Percentiles rank a stretch among this genome's conserved stretches.
These are phyloP conservation scores for Autographa gamma DNA, from an alignment of 2,888 invertebrate species.

Conservation along the genomic window DNA sequence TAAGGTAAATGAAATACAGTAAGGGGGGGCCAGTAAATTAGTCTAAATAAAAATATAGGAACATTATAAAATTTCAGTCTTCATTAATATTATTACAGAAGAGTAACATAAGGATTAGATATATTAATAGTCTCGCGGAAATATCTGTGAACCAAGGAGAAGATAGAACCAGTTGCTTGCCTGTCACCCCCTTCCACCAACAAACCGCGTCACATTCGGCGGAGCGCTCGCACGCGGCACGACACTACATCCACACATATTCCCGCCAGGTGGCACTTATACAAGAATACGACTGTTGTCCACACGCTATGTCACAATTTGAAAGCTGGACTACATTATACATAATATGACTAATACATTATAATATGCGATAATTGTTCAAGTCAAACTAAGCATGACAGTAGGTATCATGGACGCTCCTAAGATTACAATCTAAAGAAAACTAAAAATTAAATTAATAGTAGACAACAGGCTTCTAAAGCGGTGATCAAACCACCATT, in stretches of 20 bases:
- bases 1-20: slow-evolving; percentile 84
- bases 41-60: slow-evolving; percentile 89
- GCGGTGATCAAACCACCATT: slow-evolving; percentile 87
- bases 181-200: slow-evolving; percentile 15
- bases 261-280: slow-evolving; percentile 47
- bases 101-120: slow-evolving; percentile 76
- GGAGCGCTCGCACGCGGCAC: slow-evolving; percentile 6
- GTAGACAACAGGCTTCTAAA: slow-evolving; percentile 84
- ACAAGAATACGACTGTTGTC: slow-evolving; percentile 82
- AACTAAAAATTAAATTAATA: slow-evolving; percentile 64
- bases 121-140: slow-evolving; percentile 32
- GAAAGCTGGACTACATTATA: slow-evolving; percentile 55
- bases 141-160: slow-evolving; percentile 40
- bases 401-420: slow-evolving; percentile 50
- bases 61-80: slow-evolving; percentile 87
- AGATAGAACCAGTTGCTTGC: background rate
- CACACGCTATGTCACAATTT: slow-evolving; percentile 67
- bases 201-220: slow-evolving; percentile 14
- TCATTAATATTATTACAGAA: slow-evolving; percentile 85
- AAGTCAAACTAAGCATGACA: slow-evolving; percentile 46
- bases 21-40: slow-evolving; percentile 80
- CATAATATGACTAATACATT: slow-evolving; percentile 43
- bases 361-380: slow-evolving; percentile 25
- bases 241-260: slow-evolving; percentile 21
- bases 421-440: slow-evolving; percentile 49